These are phyloP conservation scores for Drosophila monieri DNA, from an alignment of 2,888 invertebrate species.

Conservation along the genomic window DNA sequence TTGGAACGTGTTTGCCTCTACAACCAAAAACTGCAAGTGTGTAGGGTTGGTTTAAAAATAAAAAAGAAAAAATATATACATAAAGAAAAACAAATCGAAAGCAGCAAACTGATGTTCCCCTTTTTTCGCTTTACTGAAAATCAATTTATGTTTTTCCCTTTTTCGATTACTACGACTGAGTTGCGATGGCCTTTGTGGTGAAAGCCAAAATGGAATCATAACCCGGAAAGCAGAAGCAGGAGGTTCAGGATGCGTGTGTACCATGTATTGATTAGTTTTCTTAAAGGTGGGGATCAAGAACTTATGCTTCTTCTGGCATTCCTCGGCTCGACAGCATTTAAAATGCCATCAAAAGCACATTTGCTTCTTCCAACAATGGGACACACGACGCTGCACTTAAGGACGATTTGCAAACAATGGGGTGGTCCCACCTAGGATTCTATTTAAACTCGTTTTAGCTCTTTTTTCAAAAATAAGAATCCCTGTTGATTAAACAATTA, in stretches of 20 bases:
- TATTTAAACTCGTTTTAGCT: neutral
- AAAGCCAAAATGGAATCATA: slow-evolving; percentile 31
- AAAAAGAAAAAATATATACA: neutral
- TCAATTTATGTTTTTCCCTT: slow-evolving; percentile 38
- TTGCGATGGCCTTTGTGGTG: slow-evolving; percentile 30
- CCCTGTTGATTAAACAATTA: neutral
- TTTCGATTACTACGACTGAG: slow-evolving; percentile 27
- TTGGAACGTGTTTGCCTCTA: slow-evolving; percentile 29
- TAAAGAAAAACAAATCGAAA: slow-evolving; percentile 15
- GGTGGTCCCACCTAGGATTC: neutral
- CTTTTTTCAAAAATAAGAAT: neutral
- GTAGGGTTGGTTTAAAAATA: slow-evolving; percentile 1
- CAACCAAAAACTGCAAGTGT: slow-evolving; percentile 33
- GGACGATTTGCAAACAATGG: slow-evolving; percentile 19
- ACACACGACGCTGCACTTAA: slow-evolving; percentile 31
- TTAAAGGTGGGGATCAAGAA: slow-evolving; percentile 20
- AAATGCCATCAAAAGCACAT: slow-evolving; percentile 73
- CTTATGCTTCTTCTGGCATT: slow-evolving; percentile 1
- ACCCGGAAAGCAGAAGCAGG: slow-evolving; percentile 21
- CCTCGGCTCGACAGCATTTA: slow-evolving; percentile 39
- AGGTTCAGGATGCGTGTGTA: slow-evolving; percentile 15
- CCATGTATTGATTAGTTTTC: slow-evolving; percentile 33
- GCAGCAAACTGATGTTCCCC: slow-evolving; percentile 27
- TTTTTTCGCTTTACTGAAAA: slow-evolving; percentile 27
- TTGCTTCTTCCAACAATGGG: slow-evolving; percentile 43